A percentile compares a stretch with the other conserved stretches of the same genome.
These are phyloP conservation scores for Martes martes DNA, from an alignment of 2,113 vertebrate species.

Conservation along the genomic window DNA sequence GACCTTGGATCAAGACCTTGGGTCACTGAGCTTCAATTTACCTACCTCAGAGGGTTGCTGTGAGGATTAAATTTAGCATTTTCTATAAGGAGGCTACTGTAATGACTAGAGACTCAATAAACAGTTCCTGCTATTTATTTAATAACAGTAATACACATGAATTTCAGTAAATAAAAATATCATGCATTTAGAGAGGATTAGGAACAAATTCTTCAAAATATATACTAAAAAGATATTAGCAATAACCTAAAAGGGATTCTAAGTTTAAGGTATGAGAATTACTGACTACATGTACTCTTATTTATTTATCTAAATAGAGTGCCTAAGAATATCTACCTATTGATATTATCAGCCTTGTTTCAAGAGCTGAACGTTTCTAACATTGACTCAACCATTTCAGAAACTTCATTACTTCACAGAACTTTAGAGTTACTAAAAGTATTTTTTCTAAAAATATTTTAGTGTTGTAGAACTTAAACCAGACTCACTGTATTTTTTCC, in stretches of 20 bases:
- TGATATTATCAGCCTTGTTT: neutral
- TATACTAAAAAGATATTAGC: neutral
- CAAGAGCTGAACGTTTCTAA: neutral
- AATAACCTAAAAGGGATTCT: conserved; percentile 1
- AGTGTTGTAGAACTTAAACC: neutral
- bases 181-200: neutral
- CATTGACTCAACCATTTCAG: neutral
- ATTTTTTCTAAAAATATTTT: conserved; percentile 3
- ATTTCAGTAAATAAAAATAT: conserved; percentile 15
- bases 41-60: neutral
- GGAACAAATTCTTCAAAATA: neutral
- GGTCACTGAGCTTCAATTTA: neutral
- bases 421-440: conserved; percentile 14
- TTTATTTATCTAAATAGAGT: neutral
- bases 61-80: neutral
- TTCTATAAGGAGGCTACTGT: neutral
- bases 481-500: neutral
- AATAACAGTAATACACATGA: neutral
- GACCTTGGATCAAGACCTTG: neutral
- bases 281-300: neutral
- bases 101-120: neutral
- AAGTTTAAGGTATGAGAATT: neutral
- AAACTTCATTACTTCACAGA: conserved; percentile 19
- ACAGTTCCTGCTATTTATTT: neutral
- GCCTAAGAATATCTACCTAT: neutral